Conservation (phyloP, 2,888 invertebrate genomes). For the Andrena minutula region DNA sequence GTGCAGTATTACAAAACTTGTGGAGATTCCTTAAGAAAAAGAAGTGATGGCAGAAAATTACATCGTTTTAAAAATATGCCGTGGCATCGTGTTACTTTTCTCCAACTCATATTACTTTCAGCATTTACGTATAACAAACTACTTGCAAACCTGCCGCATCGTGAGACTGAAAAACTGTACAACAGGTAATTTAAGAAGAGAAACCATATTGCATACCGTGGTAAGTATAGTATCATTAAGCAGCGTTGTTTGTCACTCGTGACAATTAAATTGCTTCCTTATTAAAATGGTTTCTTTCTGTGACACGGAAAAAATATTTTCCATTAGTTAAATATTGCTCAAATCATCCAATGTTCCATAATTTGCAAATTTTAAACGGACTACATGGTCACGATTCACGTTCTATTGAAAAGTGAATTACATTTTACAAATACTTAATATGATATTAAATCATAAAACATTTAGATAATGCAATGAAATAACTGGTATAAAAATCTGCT, state of each 20-base stretch:
- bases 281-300: background rate
- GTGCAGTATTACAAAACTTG: too few relatives aligned
- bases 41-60: conserved; percentile 13
- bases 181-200: conserved; percentile 62
- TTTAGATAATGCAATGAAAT: too few relatives aligned
- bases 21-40: background rate
- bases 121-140: conserved; percentile 60
- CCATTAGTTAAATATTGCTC: too few relatives aligned
- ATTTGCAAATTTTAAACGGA: too few relatives aligned
- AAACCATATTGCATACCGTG: conserved; percentile 66
- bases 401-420: too few relatives aligned
- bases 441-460: too few relatives aligned
- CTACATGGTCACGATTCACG: too few relatives aligned
- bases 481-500: too few relatives aligned
- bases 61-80: conserved; percentile 34
- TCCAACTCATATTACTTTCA: conserved; percentile 59
- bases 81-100: conserved; percentile 47
- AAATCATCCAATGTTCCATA: too few relatives aligned
- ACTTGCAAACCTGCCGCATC: conserved; percentile 58
- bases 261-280: conserved; percentile 12
- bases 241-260: conserved; percentile 27
- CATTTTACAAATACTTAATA: too few relatives aligned
- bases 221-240: conserved; percentile 30
- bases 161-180: conserved; percentile 60
- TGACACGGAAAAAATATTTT: too few relatives aligned